A percentile compares a stretch with the other conserved stretches of the same genome.
phyloP scores from a whole-genome alignment of 2,888 invertebrate species.

The Heteromurus nitidus region DNA sequence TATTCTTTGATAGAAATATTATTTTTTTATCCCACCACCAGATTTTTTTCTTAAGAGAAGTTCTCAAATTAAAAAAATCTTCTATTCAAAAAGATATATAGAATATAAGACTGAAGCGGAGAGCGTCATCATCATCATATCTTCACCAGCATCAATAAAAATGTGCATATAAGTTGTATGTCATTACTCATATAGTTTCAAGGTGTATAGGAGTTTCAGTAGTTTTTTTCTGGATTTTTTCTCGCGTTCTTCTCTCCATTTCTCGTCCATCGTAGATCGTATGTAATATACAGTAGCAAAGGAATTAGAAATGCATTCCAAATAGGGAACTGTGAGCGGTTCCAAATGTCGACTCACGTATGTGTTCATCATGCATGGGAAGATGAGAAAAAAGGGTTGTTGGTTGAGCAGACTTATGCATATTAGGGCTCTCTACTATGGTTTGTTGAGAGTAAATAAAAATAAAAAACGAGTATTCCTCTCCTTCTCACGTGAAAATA shows the following conservation, averaged over 20 bases:
- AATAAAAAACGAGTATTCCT: constrained; percentile 28
- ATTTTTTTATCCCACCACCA: constrained; percentile 6
- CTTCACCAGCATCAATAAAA: constrained; percentile 38
- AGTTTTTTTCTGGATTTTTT: constrained; percentile 11
- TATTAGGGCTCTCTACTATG: constrained; percentile 16
- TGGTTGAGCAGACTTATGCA: constrained; percentile 18
- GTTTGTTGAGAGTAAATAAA: constrained; percentile 23
- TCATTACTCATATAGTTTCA: constrained; percentile 19
- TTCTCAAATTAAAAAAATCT: constrained; percentile 54
- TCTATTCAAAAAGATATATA: constrained; percentile 15
- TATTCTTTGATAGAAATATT: neutral
- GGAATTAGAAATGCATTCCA: neutral
- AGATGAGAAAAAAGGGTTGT: constrained; percentile 58
- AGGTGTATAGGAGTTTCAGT: neutral
- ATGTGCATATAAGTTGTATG: constrained; percentile 43
- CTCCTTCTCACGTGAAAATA: constrained; percentile 24
- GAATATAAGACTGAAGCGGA: neutral
- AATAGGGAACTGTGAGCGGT: neutral
- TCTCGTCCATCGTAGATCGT: neutral
- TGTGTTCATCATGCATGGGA: constrained; percentile 23
- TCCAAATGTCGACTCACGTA: neutral
- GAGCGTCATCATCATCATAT: constrained; percentile 25
- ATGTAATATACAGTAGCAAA: neutral
- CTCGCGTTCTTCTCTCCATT: constrained; percentile 20
- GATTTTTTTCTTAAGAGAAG: constrained; percentile 31